Evolutionary conservation across 2,888 invertebrate species (phyloP), one percentile per base, ranked within the genome.

Genomic region (Byasa hedistus): DNA sequence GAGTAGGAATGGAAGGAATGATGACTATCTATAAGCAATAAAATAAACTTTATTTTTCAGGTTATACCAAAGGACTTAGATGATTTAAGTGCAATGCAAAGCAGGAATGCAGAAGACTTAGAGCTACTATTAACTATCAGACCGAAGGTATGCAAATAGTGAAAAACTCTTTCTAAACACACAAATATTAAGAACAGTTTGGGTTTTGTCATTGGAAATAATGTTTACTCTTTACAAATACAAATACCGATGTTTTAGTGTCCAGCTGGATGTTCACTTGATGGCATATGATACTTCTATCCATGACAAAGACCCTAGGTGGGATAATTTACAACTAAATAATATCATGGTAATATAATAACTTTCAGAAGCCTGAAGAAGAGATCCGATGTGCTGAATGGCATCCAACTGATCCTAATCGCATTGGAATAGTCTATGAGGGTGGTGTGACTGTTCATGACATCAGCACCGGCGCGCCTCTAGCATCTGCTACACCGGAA

Each of bases 301-400:
- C 32, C 10, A 32, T 32, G 1, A 10, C 32, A 32, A 32, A 10
- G 10, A 32, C 32, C 10, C 10, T 32, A 32, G 32, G 8, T 32
- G 10, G 10, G 32, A 32, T 32, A 10, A 32, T 0, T 32, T 32
- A 5, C 32, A 32, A n/a, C n/a, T n/a, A n/a, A n/a, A n/a, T n/a
- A n/a, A n/a, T n/a, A n/a, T n/a, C n/a, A n/a, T n/a, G n/a, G n/a
- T n/a, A n/a, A n/a, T 32, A 10, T 32, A 7, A 32, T 44, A 4
- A 19, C 19, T 2, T 17, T 71, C 71, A 32, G 89, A 90, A 93
- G 68, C 89, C 93, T 60, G 95, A 95, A 21, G 93, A 92, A 73
- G 96, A 96, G 78, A 93, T 97, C 19, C 96, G 95, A 79, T 95
- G 96, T 66, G 94, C 97, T 0, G 94, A 97, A 76, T 98, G 98